These are phyloP conservation scores for Philaethria dido DNA, from an alignment of 2,888 invertebrate species.

Conservation along the genomic window DNA sequence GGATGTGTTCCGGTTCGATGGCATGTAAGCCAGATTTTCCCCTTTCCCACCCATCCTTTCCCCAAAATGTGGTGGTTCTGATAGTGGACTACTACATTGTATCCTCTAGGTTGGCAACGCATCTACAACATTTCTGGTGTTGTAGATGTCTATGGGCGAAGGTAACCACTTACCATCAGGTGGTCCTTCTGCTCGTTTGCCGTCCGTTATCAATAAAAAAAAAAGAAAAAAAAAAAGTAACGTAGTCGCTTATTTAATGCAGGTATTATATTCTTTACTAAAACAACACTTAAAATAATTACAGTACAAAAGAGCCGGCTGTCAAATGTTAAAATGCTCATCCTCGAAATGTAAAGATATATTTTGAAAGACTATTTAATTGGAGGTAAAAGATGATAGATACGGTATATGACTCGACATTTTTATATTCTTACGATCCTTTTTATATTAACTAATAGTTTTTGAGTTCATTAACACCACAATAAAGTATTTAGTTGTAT, in stretches of 20 bases:
- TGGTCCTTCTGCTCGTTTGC: too few relatives aligned
- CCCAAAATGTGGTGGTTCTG: too few relatives aligned
- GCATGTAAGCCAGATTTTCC: too few relatives aligned
- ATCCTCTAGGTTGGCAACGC: too few relatives aligned
- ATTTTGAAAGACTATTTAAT: slow-evolving; percentile 54
- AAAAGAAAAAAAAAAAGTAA: background rate
- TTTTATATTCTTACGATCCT: slow-evolving; percentile 63
- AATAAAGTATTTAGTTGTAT: background rate
- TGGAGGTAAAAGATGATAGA: slow-evolving; percentile 63
- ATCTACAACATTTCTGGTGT: too few relatives aligned
- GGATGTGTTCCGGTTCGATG: too few relatives aligned
- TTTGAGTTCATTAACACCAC: slow-evolving; percentile 19
- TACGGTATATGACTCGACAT: slow-evolving; percentile 70
- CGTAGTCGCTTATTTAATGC: slow-evolving; percentile 3
- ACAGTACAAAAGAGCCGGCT: slow-evolving; percentile 33
- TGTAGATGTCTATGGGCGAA: too few relatives aligned
- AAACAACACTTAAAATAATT: slow-evolving; percentile 27
- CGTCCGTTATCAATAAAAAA: too few relatives aligned
- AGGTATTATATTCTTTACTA: slow-evolving; percentile 8
- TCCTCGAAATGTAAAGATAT: slow-evolving; percentile 26
- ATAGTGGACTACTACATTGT: too few relatives aligned
- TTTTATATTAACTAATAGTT: slow-evolving; percentile 2
- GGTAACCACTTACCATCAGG: too few relatives aligned
- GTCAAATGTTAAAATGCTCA: slow-evolving; percentile 25
- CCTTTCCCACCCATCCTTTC: too few relatives aligned